Conservation (phyloP, 2,888 invertebrate genomes). For the Parnassius orleans region DNA sequence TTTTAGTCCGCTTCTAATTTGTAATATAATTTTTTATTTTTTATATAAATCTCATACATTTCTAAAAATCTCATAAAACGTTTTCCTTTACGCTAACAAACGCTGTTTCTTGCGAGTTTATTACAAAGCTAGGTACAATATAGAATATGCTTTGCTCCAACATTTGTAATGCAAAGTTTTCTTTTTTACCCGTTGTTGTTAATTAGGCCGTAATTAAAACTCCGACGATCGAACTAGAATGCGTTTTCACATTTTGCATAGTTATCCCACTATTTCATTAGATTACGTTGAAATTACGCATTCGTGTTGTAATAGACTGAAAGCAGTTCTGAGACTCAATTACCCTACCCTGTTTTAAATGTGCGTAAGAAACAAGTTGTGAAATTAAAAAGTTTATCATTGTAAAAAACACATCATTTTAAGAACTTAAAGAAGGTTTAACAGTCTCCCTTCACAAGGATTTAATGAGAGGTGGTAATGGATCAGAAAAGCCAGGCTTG, state of each 20-base stretch:
- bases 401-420: no score
- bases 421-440: neutral
- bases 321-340: constrained; percentile 11
- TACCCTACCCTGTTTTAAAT: neutral
- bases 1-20: no score
- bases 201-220: constrained; percentile 24
- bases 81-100: no score
- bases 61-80: no score
- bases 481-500: no score
- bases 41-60: no score
- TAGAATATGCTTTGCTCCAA: neutral
- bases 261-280: constrained; percentile 16
- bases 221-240: constrained; percentile 14
- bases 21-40: no score
- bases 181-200: constrained; percentile 1
- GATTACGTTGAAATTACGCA: constrained; percentile 18
- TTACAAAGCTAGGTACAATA: no score
- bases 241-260: constrained; percentile 22
- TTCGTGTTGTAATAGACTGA: constrained; percentile 6
- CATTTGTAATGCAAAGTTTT: neutral
- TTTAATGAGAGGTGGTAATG: neutral
- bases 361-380: neutral
- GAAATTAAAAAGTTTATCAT: neutral
- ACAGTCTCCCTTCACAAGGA: neutral
- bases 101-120: no score